phyloP scores from a whole-genome alignment of 2,888 invertebrate species.

The Exocentrus adspersus region DNA sequence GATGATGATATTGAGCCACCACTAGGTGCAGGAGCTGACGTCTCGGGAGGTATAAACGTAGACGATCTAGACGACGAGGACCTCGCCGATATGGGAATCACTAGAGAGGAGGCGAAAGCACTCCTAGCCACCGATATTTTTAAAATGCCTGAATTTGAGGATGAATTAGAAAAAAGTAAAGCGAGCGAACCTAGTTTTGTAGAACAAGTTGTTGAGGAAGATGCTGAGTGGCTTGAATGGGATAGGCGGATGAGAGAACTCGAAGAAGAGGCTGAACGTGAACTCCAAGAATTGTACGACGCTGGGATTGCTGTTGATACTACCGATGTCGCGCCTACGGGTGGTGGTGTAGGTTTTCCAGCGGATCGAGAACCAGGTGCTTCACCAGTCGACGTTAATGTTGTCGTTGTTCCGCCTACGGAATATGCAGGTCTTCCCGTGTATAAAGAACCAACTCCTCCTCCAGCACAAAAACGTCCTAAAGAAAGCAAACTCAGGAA shows the following conservation, averaged over 20 bases:
- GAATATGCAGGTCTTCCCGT: too few relatives aligned
- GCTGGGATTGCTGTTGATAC: neutral
- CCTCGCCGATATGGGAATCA: conserved; percentile 12
- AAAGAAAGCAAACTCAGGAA: neutral
- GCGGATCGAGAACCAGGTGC: too few relatives aligned
- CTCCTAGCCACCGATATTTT: conserved; percentile 2
- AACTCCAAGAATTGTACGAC: neutral
- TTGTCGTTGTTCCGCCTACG: too few relatives aligned
- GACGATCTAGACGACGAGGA: conserved; percentile 14
- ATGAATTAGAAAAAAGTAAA: neutral
- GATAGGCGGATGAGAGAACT: neutral
- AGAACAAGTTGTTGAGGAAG: neutral
- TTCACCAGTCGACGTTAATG: too few relatives aligned
- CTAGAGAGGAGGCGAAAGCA: conserved; percentile 12
- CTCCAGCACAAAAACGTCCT: neutral
- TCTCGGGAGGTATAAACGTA: neutral
- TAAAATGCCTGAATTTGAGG: neutral
- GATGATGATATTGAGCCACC: conserved; percentile 20
- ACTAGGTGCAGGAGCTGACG: neutral
- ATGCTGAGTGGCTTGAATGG: neutral
- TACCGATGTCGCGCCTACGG: too few relatives aligned
- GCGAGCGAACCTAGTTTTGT: neutral
- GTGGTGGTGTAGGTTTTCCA: too few relatives aligned
- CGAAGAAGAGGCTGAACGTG: conserved; percentile 6
- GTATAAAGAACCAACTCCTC: too few relatives aligned